phyloP scores from a whole-genome alignment of 2,113 vertebrate genomes.

The Chaetorhynchus papuensis region DNA sequence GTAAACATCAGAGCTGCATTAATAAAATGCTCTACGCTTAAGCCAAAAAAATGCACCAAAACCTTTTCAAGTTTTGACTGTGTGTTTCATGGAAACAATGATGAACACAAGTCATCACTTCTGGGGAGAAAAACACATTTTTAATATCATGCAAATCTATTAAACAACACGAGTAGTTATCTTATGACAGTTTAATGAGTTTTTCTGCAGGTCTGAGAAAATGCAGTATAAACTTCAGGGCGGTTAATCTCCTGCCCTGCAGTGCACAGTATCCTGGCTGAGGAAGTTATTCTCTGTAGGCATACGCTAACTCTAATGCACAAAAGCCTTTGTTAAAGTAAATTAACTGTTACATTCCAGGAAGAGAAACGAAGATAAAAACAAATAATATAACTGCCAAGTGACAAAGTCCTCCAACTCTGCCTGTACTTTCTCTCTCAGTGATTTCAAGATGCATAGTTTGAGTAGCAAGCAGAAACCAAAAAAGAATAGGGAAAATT shows the following conservation, averaged over 20 bases:
- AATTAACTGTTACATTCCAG: background rate
- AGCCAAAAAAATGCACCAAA: background rate
- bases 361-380: background rate
- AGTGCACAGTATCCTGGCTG: background rate
- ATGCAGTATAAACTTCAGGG: background rate
- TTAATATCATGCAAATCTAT: background rate
- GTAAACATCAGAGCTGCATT: fast-evolving
- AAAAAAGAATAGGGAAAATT: background rate
- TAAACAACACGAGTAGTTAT: background rate
- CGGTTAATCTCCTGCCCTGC: background rate
- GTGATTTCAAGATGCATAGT: background rate
- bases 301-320: background rate
- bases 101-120: background rate
- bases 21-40: background rate
- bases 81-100: background rate
- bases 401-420: background rate
- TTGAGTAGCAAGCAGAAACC: background rate
- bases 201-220: background rate
- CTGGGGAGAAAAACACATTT: background rate
- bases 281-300: background rate
- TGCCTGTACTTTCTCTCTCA: background rate
- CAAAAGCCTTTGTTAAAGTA: background rate
- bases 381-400: background rate
- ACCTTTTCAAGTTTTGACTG: background rate
- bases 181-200: background rate